These are phyloP conservation scores for Cuniculus paca DNA, from an alignment of 2,797 vertebrate species.

Conservation along the genomic window DNA sequence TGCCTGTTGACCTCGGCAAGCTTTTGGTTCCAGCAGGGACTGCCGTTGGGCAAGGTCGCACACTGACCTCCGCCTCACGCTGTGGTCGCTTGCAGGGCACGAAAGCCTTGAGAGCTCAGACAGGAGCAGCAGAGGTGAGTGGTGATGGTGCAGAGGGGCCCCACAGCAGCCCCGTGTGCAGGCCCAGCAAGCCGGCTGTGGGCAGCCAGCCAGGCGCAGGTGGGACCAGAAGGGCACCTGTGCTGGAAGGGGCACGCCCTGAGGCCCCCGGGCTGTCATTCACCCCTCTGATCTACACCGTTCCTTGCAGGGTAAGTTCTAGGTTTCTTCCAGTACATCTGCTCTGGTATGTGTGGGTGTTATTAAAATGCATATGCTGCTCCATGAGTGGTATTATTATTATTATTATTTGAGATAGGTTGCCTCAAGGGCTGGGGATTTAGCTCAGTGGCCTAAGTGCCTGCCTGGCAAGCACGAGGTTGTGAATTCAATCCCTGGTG, in stretches of 20 bases:
- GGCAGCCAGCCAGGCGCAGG: not conserved
- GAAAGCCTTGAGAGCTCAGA: not conserved
- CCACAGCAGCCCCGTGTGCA: accelerated
- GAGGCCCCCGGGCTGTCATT: accelerated
- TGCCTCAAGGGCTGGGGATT: too few species aligned
- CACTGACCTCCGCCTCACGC: not conserved
- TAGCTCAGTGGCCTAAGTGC: too few species aligned
- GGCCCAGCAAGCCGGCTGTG: accelerated
- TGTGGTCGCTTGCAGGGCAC: not conserved
- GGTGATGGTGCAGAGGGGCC: not conserved
- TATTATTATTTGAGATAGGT: too few species aligned
- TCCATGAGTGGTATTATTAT: too few species aligned
- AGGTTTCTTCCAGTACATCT: not conserved
- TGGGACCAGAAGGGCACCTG: not conserved
- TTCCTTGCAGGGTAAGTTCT: not conserved
- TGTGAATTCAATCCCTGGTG: too few species aligned
- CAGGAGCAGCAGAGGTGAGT: not conserved
- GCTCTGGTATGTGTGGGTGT: not conserved
- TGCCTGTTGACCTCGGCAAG: not conserved
- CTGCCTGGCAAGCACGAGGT: too few species aligned
- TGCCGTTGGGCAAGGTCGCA: not conserved
- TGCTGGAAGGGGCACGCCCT: not conserved
- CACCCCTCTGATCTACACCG: too few species aligned
- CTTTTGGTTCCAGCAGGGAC: not conserved
- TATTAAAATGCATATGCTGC: not conserved